Base-by-base conservation (phyloP, 2,888 invertebrate genomes). In the Trissoscelio sp. region DNA sequence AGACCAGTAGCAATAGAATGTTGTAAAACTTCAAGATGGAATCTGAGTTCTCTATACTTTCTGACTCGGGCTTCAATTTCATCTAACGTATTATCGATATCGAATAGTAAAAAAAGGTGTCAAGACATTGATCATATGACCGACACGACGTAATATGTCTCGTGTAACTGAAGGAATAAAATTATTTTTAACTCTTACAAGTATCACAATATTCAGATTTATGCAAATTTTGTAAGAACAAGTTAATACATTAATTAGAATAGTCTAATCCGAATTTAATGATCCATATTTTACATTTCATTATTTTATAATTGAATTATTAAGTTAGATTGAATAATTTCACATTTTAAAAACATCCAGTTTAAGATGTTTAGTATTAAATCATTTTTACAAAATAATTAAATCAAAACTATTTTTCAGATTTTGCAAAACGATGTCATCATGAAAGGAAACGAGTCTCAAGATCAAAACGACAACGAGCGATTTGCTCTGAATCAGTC, bases 361-460 rank as follows among this genome's bases (percentile, higher is more conserved):
- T n/a, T n/a, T n/a, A n/a, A n/a, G n/a, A n/a, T n/a, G n/a, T n/a
- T n/a, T n/a, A n/a, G n/a, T n/a, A n/a, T n/a, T n/a, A n/a, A n/a
- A n/a, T n/a, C n/a, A n/a, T n/a, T n/a, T n/a, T n/a, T n/a, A n/a
- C n/a, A n/a, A n/a, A n/a, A n/a, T n/a, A n/a, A n/a, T n/a, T n/a
- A n/a, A n/a, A n/a, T n/a, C n/a, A n/a, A n/a, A n/a, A n/a, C n/a
- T n/a, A n/a, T n/a, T n/a, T 73, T 79, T 7, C 92, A 96, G 96
- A 96, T 96, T 91, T 94, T 96, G 83, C 93, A 95, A 87, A 96
- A 96, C 89, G 96, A 96, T 92, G 95, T 95, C 91, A 91, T 96
- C 84, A 94, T 96, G 87, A 95, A 94, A 87, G 94, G 93, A 85
- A 94, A 93, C 89, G 95, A 95, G 86, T 87, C 91, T 39, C 90